Percentiles rank a stretch among this genome's conserved stretches.
These are phyloP conservation scores for Eclectus roratus DNA, from an alignment of 2,113 vertebrate genomes.

Conservation along the genomic window DNA sequence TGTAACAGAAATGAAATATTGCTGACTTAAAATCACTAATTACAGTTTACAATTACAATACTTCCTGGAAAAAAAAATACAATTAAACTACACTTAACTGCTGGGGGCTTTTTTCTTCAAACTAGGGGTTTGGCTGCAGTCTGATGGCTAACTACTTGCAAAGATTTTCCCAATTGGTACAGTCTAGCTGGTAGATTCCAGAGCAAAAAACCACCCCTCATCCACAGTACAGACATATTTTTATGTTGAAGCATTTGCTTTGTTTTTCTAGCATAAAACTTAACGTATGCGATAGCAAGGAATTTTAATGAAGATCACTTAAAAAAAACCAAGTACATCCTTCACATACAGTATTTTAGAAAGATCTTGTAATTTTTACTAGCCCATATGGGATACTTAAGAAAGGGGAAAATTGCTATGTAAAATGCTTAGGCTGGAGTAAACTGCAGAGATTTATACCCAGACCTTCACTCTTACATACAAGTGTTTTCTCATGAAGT, in stretches of 20 bases:
- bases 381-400: background rate
- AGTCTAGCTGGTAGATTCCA: background rate
- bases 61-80: slow-evolving; percentile 21
- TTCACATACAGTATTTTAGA: background rate
- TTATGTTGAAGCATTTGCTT: background rate
- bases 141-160: slow-evolving; percentile 8
- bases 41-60: slow-evolving; percentile 68
- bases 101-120: background rate
- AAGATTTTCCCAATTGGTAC: slow-evolving; percentile 30
- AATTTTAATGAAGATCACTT: background rate
- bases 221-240: background rate
- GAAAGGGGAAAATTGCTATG: background rate
- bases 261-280: background rate
- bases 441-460: background rate
- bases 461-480: background rate
- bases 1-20: slow-evolving; percentile 43
- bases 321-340: background rate
- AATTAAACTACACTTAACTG: slow-evolving; percentile 66
- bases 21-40: slow-evolving; percentile 66
- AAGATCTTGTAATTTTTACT: slow-evolving; percentile 3
- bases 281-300: background rate
- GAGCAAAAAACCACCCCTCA: background rate
- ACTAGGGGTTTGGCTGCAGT: slow-evolving; percentile 40
- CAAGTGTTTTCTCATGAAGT: background rate
- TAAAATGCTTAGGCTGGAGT: background rate